These are phyloP conservation scores for Polietes domitor DNA, from an alignment of 2,888 invertebrate genomes.

Conservation along the genomic window DNA sequence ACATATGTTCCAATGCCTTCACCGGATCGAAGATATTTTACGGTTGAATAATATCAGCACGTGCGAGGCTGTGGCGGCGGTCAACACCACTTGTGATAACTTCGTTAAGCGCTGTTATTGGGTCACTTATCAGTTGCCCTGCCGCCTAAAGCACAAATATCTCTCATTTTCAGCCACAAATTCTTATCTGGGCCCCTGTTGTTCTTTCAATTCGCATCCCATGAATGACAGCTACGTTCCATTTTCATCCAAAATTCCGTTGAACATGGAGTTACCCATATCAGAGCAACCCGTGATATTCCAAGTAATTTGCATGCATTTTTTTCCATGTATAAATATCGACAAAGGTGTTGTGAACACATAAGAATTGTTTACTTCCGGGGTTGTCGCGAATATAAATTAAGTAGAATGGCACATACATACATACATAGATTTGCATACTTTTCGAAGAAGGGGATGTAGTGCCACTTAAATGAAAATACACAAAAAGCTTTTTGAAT, in stretches of 20 bases:
- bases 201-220: slow-evolving; percentile 80
- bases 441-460: not conserved
- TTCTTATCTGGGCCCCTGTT: slow-evolving; percentile 78
- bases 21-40: slow-evolving; percentile 75
- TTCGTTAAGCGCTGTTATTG: slow-evolving; percentile 80
- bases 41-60: slow-evolving; percentile 76
- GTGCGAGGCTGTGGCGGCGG: slow-evolving; percentile 75
- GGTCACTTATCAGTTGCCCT: slow-evolving; percentile 77
- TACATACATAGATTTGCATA: not conserved
- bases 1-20: too few relatives aligned
- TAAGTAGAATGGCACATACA: too few relatives aligned
- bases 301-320: slow-evolving; percentile 17
- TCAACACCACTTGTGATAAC: slow-evolving; percentile 78
- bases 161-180: slow-evolving; percentile 78
- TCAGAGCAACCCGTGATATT: not conserved
- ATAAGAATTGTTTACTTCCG: slow-evolving; percentile 36
- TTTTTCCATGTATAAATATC: not conserved
- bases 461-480: not conserved
- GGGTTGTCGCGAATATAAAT: slow-evolving; percentile 7
- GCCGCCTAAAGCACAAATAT: slow-evolving; percentile 76
- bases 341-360: not conserved
- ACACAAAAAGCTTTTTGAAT: too few relatives aligned
- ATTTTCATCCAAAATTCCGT: slow-evolving; percentile 79
- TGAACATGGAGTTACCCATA: not conserved
- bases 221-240: slow-evolving; percentile 77